A percentile compares a stretch with the other conserved stretches of the same genome.
phyloP scores from a whole-genome alignment of 2,113 vertebrate species.

The Balaenoptera acutorostrata region DNA sequence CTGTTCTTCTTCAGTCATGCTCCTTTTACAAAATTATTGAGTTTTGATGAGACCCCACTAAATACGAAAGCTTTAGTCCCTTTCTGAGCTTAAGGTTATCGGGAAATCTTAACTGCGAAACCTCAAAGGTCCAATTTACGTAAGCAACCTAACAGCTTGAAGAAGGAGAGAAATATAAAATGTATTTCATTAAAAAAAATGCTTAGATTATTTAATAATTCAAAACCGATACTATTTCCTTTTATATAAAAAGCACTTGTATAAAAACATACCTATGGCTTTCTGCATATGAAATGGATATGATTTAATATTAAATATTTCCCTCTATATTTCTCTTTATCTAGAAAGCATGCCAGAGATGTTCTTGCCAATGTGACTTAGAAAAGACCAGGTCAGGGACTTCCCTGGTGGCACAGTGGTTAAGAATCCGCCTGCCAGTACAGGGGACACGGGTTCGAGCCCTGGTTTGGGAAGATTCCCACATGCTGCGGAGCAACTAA shows the following conservation, averaged over 20 bases:
- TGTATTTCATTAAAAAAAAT: background rate
- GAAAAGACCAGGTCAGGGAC: background rate
- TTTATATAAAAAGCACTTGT: conserved; percentile 23
- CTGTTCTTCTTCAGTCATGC: background rate
- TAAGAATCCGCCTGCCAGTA: too few species aligned
- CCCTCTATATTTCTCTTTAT: background rate
- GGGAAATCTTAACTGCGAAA: conserved; percentile 25
- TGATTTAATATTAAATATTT: background rate
- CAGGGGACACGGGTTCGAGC: too few species aligned
- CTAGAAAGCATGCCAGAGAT: background rate
- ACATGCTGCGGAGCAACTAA: too few species aligned
- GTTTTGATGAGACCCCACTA: background rate
- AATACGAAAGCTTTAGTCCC: background rate
- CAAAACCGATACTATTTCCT: background rate
- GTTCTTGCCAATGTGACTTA: background rate
- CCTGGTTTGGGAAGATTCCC: too few species aligned
- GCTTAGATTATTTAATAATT: conserved; percentile 31
- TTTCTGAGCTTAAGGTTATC: conserved; percentile 1
- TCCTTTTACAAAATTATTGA: background rate
- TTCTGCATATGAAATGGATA: background rate
- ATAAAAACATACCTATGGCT: conserved; percentile 4
- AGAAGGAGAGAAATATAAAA: conserved; percentile 3
- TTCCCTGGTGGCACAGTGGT: too few species aligned
- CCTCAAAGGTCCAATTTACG: background rate
- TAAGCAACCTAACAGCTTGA: background rate